Evolutionary conservation across 2,888 invertebrate genomes (phyloP).

Genomic region (Lasioglossum zephyrum): DNA sequence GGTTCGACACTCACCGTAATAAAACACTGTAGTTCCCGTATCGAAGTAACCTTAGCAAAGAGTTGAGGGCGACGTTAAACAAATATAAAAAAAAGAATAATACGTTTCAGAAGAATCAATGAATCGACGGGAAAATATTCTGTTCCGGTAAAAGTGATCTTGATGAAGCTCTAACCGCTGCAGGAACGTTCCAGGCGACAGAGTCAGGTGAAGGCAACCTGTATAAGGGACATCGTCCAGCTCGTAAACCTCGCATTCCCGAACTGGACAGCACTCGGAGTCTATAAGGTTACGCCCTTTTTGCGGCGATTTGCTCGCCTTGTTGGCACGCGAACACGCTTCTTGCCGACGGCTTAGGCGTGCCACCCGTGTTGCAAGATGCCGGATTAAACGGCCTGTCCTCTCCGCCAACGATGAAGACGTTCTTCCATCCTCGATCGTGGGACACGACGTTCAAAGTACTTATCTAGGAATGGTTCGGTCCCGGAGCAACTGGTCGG

Average conservation of each 20-base stretch:
- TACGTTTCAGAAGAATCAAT: too few species aligned
- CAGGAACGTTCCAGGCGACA: background rate
- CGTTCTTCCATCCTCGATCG: slow-evolving; percentile 34
- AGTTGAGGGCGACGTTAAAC: too few species aligned
- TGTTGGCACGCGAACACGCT: slow-evolving; percentile 62
- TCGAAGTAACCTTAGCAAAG: too few species aligned
- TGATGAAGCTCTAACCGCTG: background rate
- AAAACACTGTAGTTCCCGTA: too few species aligned
- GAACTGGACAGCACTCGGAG: slow-evolving; percentile 73
- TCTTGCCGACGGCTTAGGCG: slow-evolving; percentile 52
- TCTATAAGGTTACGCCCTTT: slow-evolving; percentile 73
- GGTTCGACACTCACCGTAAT: too few species aligned
- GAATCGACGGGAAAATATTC: too few species aligned
- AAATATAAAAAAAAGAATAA: too few species aligned
- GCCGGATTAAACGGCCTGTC: slow-evolving; percentile 54
- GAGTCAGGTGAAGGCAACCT: background rate
- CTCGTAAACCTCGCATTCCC: slow-evolving; percentile 67
- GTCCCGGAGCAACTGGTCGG: background rate
- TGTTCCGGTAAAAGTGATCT: too few species aligned
- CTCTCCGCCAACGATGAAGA: slow-evolving; percentile 46
- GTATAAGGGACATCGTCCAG: slow-evolving; percentile 14
- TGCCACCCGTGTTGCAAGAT: slow-evolving; percentile 39
- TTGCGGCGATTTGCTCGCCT: slow-evolving; percentile 64
- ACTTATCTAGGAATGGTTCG: slow-evolving; percentile 21
- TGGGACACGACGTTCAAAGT: slow-evolving; percentile 17